Conservation (phyloP, 2,113 vertebrate genomes). For the Trinectes maculatus region DNA sequence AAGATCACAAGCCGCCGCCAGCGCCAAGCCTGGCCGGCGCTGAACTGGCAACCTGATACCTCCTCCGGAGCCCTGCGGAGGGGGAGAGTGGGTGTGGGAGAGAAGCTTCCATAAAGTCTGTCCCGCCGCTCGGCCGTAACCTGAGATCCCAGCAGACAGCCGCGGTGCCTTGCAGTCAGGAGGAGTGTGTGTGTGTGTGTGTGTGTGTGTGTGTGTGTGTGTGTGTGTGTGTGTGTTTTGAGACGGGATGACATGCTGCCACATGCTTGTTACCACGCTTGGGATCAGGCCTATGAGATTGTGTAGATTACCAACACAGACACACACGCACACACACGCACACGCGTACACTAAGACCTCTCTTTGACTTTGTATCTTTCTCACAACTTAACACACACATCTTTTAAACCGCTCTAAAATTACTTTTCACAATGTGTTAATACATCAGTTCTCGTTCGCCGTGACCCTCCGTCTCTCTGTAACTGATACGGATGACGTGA, state of each 20-base stretch:
- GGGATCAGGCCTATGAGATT: constrained; percentile 48
- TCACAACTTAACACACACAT: constrained; percentile 29
- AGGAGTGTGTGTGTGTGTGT: constrained; percentile 26
- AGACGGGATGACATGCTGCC: constrained; percentile 68
- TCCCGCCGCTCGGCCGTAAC: constrained; percentile 75
- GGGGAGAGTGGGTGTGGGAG: constrained; percentile 76
- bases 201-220: constrained; percentile 11
- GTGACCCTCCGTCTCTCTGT: constrained; percentile 33
- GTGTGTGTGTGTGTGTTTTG: constrained; percentile 9
- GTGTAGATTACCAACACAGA: constrained; percentile 33
- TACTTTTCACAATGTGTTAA: constrained; percentile 20
- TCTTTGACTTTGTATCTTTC: constrained; percentile 30
- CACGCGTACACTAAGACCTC: constrained; percentile 19
- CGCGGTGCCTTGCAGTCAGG: constrained; percentile 73
- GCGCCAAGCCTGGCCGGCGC: constrained; percentile 76
- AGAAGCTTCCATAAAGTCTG: constrained; percentile 77
- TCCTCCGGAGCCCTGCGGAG: constrained; percentile 76
- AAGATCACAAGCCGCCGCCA: constrained; percentile 80
- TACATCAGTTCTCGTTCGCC: constrained; percentile 21
- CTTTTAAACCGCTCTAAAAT: constrained; percentile 19
- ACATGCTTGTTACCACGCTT: constrained; percentile 66
- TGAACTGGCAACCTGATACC: constrained; percentile 78
- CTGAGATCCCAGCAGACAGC: constrained; percentile 77
- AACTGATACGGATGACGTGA: constrained; percentile 53
- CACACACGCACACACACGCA: background rate